Evolutionary conservation across 2,797 vertebrate genomes (phyloP).

Genomic region (Bradypodion ventrale): DNA sequence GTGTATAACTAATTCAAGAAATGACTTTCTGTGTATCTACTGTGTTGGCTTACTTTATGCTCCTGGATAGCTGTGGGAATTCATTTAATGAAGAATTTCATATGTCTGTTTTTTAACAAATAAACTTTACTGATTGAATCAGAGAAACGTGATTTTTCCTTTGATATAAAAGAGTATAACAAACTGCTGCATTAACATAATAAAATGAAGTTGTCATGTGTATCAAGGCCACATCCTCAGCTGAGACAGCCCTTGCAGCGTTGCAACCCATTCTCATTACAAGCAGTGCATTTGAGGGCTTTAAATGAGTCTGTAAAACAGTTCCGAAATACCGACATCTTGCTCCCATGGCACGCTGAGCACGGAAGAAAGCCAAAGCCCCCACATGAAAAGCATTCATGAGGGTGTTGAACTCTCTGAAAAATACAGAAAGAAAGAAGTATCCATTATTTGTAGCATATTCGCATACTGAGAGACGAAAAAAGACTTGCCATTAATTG

Average conservation of each 20-base stretch:
- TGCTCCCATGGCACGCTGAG: constrained; percentile 98
- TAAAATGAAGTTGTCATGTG: constrained; percentile 36
- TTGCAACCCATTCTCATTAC: constrained; percentile 97
- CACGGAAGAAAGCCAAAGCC: constrained; percentile 96
- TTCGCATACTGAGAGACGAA: background rate
- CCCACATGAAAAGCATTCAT: constrained; percentile 90
- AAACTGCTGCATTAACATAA: constrained; percentile 53
- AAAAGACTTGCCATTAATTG: background rate
- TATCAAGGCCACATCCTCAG: constrained; percentile 22
- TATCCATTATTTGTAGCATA: background rate
- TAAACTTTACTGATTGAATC: constrained; percentile 69
- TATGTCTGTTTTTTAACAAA: constrained; percentile 63
- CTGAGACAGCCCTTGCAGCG: constrained; percentile 87
- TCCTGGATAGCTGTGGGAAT: too few relatives aligned
- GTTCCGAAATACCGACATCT: constrained; percentile 98
- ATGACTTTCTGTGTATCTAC: background rate
- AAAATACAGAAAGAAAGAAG: constrained; percentile 25
- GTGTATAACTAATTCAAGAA: background rate
- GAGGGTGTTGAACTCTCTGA: constrained; percentile 93
- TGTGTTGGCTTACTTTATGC: background rate
- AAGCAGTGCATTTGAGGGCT: constrained; percentile 96
- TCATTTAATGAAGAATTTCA: background rate
- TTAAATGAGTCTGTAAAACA: constrained; percentile 99
- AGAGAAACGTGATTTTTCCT: constrained; percentile 47
- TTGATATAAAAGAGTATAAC: constrained; percentile 57